These are phyloP conservation scores for Pedionomus torquatus DNA, from an alignment of 2,113 vertebrate genomes.

Conservation along the genomic window DNA sequence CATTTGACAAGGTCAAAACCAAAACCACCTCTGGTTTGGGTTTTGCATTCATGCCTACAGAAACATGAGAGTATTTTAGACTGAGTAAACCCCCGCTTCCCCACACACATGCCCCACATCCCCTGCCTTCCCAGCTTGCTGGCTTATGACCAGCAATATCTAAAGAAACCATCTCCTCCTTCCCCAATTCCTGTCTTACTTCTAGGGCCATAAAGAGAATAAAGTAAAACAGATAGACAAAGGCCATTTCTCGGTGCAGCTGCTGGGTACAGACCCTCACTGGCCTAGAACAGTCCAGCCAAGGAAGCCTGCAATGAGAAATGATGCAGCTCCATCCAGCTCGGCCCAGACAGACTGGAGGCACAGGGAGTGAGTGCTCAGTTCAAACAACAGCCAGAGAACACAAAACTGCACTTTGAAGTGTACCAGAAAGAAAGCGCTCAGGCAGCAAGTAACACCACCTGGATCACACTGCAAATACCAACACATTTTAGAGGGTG, in stretches of 20 bases:
- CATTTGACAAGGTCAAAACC: conserved; percentile 34
- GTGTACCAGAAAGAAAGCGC: not conserved
- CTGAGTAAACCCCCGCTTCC: not conserved
- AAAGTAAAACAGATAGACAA: not conserved
- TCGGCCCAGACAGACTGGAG: not conserved
- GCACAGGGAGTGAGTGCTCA: not conserved
- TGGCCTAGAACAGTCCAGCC: not conserved
- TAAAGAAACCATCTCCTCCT: not conserved
- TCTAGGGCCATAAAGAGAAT: not conserved
- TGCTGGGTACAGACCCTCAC: not conserved
- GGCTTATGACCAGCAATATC: not conserved
- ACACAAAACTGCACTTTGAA: not conserved
- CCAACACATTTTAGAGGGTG: not conserved
- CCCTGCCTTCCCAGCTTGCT: not conserved
- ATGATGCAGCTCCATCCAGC: not conserved
- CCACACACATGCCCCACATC: not conserved
- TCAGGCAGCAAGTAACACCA: not conserved
- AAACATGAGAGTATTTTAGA: not conserved
- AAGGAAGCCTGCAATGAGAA: not conserved
- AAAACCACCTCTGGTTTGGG: conserved; percentile 40
- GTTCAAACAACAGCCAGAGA: not conserved
- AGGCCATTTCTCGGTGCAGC: not conserved
- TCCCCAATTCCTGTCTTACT: not conserved
- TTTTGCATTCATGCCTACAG: conserved; percentile 3
- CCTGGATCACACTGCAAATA: not conserved